Base-by-base conservation (phyloP, 2,113 vertebrate species). In the Formicarius rufipectus region DNA sequence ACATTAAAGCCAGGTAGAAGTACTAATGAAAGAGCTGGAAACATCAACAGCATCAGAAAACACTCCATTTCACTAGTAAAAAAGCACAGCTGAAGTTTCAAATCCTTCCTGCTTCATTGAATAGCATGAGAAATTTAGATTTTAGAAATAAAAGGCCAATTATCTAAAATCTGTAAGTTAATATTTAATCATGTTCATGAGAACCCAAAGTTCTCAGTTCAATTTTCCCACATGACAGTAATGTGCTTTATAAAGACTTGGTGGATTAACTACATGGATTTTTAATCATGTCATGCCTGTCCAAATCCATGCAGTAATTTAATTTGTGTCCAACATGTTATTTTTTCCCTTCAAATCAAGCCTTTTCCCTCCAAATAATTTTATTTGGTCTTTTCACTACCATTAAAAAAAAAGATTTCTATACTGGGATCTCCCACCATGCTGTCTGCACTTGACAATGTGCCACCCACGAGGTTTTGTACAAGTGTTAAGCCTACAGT, bases 371-470 rank as follows among this genome's bases (percentile, higher is more conserved):
- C n/a, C 24, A 64, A 37, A 40, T 50, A 16, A 14, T 35, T n/a
- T 64, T 83, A 49, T 44, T 66, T 52, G 10, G 63, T 93, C 52
- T 86, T 78, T 94, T 82, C 71, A 59, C 74, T 58, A 66, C 66
- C 60, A 72, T 69, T 85, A 82, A 79, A 82, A 85, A 82, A 85
- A 75, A 87, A 71, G 30, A 94, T 80, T 92, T 83, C 58, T 76
- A 81, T 75, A 86, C 75, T 84, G 77, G 47, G 81, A 93, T 81
- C 47, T 95, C 89, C 93, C 90, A 60, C 89, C 89, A 52, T 77
- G 30, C 90, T 84, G 78, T 79, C 94, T 96, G 89, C 86, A 60
- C 60, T 89, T 97, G 87, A 93, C 75, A 94, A 28, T 35, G 87
- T 77, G 58, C 86, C 85, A 64, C 75, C 72, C 64, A 93, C 92